These are phyloP conservation scores for Actinostola sp. DNA, from an alignment of 92 coral and sea anemone species.

Conservation along the genomic window DNA sequence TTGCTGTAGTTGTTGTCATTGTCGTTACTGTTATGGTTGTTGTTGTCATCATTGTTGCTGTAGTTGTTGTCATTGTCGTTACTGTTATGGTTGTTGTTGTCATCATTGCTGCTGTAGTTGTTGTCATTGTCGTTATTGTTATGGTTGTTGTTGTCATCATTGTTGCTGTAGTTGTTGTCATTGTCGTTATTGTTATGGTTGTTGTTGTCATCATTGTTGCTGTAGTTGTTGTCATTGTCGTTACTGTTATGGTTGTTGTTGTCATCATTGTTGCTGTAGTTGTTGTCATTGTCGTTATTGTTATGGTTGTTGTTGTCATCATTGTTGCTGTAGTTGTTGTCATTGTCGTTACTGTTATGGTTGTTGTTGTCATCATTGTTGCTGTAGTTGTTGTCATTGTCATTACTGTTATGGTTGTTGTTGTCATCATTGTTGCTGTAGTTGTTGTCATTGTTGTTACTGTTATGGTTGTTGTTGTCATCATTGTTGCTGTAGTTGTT, in stretches of 20 bases:
- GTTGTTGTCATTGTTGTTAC: too few relatives aligned
- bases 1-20: neutral
- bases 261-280: neutral
- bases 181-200: neutral
- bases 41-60: neutral
- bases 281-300: neutral
- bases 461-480: neutral
- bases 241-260: neutral
- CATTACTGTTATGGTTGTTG: too few relatives aligned
- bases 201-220: neutral
- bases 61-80: neutral
- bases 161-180: neutral
- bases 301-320: neutral
- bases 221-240: neutral
- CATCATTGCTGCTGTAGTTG: neutral
- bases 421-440: neutral
- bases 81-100: neutral
- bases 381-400: neutral
- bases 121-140: neutral
- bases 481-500: neutral
- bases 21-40: neutral
- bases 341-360: neutral
- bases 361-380: neutral
- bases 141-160: neutral
- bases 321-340: neutral